Percentiles rank a stretch among this genome's conserved stretches.
Conservation (phyloP, 1,140 invertebrate genomes). For the Dendroctonus ponderosae region DNA sequence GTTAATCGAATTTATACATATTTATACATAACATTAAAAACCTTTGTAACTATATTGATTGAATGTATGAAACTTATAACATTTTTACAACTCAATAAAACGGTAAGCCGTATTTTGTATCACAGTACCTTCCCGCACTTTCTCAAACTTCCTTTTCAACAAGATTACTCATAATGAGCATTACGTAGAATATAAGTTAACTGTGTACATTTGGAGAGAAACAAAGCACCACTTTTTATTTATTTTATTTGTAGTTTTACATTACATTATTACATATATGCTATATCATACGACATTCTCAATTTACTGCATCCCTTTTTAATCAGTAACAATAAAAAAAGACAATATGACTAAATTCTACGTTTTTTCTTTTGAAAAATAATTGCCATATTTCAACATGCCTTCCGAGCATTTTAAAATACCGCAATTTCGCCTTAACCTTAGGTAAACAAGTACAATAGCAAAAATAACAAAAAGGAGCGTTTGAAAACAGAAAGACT, state of each 20-base stretch:
- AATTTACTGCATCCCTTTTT: slow-evolving; percentile 29
- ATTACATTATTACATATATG: slow-evolving; percentile 37
- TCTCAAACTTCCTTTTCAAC: no score
- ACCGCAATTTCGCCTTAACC: slow-evolving; percentile 10
- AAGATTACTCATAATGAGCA: no score
- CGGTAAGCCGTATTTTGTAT: no score
- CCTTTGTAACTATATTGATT: no score
- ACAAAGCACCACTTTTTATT: slow-evolving; percentile 17
- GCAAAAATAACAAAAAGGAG: slow-evolving; percentile 23
- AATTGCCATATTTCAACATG: slow-evolving; percentile 17
- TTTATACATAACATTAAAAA: no score
- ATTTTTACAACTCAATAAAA: no score
- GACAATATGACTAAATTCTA: slow-evolving; percentile 35
- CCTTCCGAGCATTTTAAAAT: slow-evolving; percentile 6
- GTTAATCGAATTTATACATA: no score
- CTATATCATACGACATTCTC: slow-evolving; percentile 35
- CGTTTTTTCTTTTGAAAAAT: slow-evolving; percentile 29
- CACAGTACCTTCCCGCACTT: no score
- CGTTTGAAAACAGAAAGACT: slow-evolving; percentile 6
- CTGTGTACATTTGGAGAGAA: slow-evolving; percentile 1
- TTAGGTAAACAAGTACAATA: slow-evolving; percentile 25
- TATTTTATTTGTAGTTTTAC: slow-evolving; percentile 36
- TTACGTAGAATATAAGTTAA: no score
- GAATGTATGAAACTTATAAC: no score
- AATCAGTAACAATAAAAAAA: slow-evolving; percentile 36